A percentile compares a stretch with the other conserved stretches of the same genome.
Evolutionary conservation across 2,113 vertebrate genomes (phyloP).

Genomic region (Corynorhinus townsendii): DNA sequence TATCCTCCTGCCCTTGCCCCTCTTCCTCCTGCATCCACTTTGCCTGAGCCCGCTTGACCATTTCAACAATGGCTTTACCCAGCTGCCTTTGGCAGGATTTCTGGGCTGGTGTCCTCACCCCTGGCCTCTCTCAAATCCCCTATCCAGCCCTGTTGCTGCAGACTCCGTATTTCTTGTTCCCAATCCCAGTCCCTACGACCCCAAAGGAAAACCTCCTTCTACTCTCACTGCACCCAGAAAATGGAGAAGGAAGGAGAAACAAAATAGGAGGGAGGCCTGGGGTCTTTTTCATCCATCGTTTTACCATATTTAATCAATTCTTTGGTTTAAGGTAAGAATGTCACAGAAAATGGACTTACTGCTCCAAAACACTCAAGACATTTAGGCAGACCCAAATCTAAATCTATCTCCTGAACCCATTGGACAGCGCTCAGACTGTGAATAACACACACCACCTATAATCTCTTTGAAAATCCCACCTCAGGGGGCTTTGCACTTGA

Average conservation of each 20-base stretch:
- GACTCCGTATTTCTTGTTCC: not conserved
- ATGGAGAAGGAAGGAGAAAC: not conserved
- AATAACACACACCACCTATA: constrained; percentile 50
- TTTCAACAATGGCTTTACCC: not conserved
- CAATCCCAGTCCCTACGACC: not conserved
- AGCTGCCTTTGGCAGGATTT: not conserved
- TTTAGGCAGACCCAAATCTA: constrained; percentile 48
- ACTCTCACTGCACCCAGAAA: not conserved
- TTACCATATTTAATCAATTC: constrained; percentile 45
- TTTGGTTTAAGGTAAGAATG: constrained; percentile 7
- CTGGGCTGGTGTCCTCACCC: not conserved
- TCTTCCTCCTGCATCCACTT: not conserved
- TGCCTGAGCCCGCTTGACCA: not conserved
- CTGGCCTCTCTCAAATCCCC: not conserved
- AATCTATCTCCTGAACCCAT: constrained; percentile 54
- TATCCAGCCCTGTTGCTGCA: not conserved
- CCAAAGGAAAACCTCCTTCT: not conserved
- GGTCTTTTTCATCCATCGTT: not conserved
- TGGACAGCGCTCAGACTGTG: constrained; percentile 42
- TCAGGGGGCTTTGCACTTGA: constrained; percentile 71
- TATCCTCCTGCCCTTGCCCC: not conserved
- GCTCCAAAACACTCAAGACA: constrained; percentile 44
- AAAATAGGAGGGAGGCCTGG: not conserved
- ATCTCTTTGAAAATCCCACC: constrained; percentile 72
- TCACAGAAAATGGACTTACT: constrained; percentile 44